Conservation (phyloP, 2,113 vertebrate species). For the Albula goreensis region DNA sequence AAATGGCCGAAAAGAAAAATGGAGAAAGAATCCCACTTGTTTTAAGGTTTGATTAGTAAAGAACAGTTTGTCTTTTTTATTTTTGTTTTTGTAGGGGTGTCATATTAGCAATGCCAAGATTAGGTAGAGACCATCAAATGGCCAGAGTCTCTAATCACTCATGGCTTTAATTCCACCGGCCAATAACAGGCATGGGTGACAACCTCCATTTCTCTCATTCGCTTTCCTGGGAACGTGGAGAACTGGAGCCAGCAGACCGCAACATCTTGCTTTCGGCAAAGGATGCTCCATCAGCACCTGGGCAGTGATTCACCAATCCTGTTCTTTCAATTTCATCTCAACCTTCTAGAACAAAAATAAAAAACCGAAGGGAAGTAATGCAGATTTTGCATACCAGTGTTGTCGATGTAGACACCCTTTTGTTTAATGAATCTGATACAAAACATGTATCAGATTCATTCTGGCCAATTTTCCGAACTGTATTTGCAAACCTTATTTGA, state of each 20-base stretch:
- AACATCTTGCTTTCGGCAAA: conserved; percentile 20
- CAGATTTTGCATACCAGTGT: no score
- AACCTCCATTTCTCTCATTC: conserved; percentile 43
- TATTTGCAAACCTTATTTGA: no score
- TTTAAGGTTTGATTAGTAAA: conserved; percentile 28
- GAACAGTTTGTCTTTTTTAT: conserved; percentile 3
- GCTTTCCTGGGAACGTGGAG: conserved; percentile 34
- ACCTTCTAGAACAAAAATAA: no score
- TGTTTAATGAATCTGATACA: no score
- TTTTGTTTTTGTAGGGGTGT: background rate
- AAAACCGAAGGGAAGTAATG: no score
- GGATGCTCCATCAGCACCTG: background rate
- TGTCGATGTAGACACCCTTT: no score
- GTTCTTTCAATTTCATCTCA: conserved; percentile 6
- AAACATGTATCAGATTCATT: no score
- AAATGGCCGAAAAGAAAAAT: background rate
- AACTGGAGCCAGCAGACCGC: conserved; percentile 18
- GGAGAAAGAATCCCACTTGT: background rate
- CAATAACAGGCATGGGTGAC: conserved; percentile 42
- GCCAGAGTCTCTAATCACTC: conserved; percentile 21
- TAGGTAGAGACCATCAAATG: conserved; percentile 12
- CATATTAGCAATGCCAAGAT: conserved; percentile 31
- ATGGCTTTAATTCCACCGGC: conserved; percentile 35
- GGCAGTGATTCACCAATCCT: conserved; percentile 22
- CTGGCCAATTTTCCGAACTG: no score